Evolutionary conservation across 2,113 vertebrate species (phyloP), one percentile per base, ranked within the genome.

Genomic region (Oostethus manadensis): DNA sequence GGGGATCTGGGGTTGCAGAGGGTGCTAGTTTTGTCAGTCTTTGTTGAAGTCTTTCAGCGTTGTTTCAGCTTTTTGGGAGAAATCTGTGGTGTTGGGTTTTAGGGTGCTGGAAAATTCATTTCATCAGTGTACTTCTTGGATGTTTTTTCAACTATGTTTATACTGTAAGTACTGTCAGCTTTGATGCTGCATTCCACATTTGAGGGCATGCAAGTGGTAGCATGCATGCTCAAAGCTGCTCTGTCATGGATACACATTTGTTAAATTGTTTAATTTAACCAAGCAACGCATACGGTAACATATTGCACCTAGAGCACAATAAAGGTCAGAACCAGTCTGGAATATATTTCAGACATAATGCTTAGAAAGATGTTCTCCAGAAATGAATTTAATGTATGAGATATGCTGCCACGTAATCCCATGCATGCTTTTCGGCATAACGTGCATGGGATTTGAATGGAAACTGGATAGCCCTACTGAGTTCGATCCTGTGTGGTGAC

Each of bases 1-100:
- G 64, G 45, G 68, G 49, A 18, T 7, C 60, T 77, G 60, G 76
- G 77, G 76, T 78, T 81, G 70, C 16, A 42, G 56, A 69, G 56
- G 74, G 81, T 74, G 79, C 70, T 58, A 75, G 73, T 77, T 79
- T 76, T 80, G 70, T 82, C 86, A 79, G 73, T 73, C 67, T 67
- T 79, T 23, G 79, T 82, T 67, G 0, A 23, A 56, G 43, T 20
- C 60, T 64, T 50, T 56, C 54, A 72, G 78, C 69, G 78, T 60
- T 76, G 84, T 66, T n/a, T n/a, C n/a, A 79, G 80, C 43, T 56
- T 76, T 77, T 63, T 9, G 67, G 49, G 21, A 68, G 49, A 76
- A 44, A 57, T 1, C 33, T 53, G 68, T 46, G 73, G 77, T 73
- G 74, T 74, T 57, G 22, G 64, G 67, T 40, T 71, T 72, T 68